Conservation (phyloP, 2,113 vertebrate genomes). For the Toxostoma redivivum region DNA sequence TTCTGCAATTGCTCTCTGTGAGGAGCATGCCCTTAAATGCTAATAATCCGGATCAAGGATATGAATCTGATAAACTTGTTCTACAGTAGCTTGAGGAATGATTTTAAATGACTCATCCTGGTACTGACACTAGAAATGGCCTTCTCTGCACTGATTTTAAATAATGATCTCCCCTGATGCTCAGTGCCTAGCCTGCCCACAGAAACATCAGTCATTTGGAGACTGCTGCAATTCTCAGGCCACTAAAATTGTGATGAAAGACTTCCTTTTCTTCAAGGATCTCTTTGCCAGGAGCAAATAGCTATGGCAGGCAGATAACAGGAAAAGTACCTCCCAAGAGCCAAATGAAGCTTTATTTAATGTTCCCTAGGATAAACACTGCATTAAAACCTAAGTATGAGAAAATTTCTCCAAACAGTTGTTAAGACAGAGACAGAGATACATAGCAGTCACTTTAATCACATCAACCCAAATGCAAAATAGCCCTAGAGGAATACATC, state of each 20-base stretch:
- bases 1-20: background rate
- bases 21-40: background rate
- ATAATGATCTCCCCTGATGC: conserved; percentile 5
- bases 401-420: background rate
- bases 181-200: background rate
- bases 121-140: background rate
- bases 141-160: background rate
- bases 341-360: conserved; percentile 38
- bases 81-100: background rate
- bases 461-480: background rate
- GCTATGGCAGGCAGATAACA: conserved; percentile 7
- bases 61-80: background rate
- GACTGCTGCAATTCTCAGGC: background rate
- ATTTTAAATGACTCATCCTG: conserved; percentile 5
- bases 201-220: conserved; percentile 13
- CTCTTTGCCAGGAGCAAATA: conserved; percentile 33
- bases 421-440: background rate
- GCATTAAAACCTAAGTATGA: background rate
- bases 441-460: background rate
- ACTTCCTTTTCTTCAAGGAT: conserved; percentile 11
- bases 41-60: background rate
- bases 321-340: background rate
- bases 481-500: background rate
- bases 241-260: conserved; percentile 17
- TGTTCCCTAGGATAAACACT: background rate